These are phyloP conservation scores for Limosa lapponica DNA, from an alignment of 2,797 vertebrate species.

Conservation along the genomic window DNA sequence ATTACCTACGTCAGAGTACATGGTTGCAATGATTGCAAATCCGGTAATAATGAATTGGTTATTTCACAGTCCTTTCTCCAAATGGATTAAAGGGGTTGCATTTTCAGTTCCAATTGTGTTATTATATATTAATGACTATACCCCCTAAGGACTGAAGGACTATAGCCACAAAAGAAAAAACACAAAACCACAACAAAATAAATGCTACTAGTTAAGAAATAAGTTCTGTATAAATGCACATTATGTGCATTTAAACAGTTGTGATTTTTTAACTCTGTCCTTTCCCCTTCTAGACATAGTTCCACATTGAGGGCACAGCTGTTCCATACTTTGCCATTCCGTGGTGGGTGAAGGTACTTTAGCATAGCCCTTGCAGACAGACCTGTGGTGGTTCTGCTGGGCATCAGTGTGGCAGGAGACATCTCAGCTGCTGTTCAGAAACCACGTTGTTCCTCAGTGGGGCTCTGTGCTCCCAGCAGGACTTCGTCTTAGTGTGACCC, in stretches of 20 bases:
- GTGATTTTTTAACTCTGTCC: neutral
- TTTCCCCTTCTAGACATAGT: neutral
- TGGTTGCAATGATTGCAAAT: neutral
- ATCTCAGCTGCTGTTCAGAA: neutral
- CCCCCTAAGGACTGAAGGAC: neutral
- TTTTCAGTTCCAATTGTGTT: neutral
- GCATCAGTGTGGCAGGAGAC: neutral
- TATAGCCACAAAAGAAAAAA: neutral
- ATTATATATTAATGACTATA: neutral
- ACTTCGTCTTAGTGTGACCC: neutral
- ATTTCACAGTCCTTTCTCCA: neutral
- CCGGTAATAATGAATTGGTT: neutral
- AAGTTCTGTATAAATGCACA: neutral
- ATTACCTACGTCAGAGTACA: neutral
- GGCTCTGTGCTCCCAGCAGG: neutral
- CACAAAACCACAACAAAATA: neutral
- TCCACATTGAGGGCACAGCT: neutral
- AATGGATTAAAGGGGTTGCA: neutral
- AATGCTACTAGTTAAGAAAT: neutral
- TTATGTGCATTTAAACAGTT: neutral
- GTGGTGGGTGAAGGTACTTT: neutral
- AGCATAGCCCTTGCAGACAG: neutral
- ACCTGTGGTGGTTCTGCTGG: neutral
- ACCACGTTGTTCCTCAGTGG: accelerated
- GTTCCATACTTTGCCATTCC: neutral